phyloP scores from a whole-genome alignment of 1,140 invertebrate species.

The Ylistrum balloti region DNA sequence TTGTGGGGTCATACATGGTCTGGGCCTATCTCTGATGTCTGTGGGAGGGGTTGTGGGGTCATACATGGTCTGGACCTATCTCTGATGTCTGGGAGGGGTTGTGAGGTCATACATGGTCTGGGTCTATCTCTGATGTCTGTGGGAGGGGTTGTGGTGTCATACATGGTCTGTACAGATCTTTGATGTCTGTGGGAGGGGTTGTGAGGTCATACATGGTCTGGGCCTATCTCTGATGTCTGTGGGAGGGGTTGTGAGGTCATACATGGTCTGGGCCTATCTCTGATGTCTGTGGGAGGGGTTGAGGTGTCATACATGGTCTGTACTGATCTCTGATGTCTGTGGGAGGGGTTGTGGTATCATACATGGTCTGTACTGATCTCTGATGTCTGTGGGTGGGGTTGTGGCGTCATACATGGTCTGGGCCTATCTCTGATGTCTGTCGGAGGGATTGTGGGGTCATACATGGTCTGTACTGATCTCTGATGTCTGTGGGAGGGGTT shows the following conservation, averaged over 20 bases:
- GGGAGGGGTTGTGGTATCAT: no score
- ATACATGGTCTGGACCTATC: neutral
- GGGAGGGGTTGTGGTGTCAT: neutral
- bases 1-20: neutral
- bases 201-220: neutral
- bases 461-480: no score
- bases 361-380: no score
- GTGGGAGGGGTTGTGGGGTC: neutral
- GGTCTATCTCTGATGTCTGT: neutral
- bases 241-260: neutral
- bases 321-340: no score
- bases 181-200: neutral
- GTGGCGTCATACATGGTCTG: no score
- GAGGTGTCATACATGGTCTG: no score
- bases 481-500: no score
- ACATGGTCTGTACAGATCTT: neutral
- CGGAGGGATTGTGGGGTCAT: no score
- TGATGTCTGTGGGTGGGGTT: no score
- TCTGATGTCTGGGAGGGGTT: neutral
- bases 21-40: neutral
- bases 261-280: neutral
- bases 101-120: neutral
- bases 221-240: neutral
- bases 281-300: neutral
- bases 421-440: no score